Evolutionary conservation across 2,888 invertebrate genomes (phyloP).

Genomic region (Odontocolon sp.): DNA sequence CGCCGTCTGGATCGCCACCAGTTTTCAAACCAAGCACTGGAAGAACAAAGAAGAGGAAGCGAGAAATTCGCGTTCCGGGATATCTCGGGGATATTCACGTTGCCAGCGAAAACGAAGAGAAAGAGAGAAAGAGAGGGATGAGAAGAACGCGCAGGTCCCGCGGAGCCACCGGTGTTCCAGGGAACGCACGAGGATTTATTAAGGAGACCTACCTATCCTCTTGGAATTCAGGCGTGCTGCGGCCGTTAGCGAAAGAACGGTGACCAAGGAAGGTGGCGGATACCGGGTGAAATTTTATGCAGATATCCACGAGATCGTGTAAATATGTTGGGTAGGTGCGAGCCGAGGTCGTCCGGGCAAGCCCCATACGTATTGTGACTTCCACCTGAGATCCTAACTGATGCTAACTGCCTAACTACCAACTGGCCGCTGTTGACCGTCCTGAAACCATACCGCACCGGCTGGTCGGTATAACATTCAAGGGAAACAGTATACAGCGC

Average conservation of each 20-base stretch:
- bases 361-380: constrained; percentile 2
- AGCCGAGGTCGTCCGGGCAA: constrained; percentile 60
- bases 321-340: constrained; percentile 66
- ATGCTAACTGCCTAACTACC: constrained; percentile 56
- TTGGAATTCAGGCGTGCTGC: constrained; percentile 62
- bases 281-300: constrained; percentile 70
- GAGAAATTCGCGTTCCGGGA: constrained; percentile 57
- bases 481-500: background rate
- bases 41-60: constrained; percentile 21
- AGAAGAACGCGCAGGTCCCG: constrained; percentile 53
- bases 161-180: constrained; percentile 57
- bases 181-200: constrained; percentile 74
- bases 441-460: constrained; percentile 8
- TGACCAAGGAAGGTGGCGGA: constrained; percentile 16
- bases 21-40: background rate
- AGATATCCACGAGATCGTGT: constrained; percentile 69
- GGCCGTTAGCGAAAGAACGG: constrained; percentile 47
- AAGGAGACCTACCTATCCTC: constrained; percentile 68
- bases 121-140: constrained; percentile 42
- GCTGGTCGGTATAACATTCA: background rate
- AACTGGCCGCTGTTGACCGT: constrained; percentile 32
- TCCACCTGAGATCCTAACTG: constrained; percentile 52
- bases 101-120: background rate
- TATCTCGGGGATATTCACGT: constrained; percentile 24
- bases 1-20: no score